Percentiles rank a stretch among this genome's conserved stretches.
These are phyloP conservation scores for Clangula hyemalis DNA, from an alignment of 2,797 vertebrate species.

Conservation along the genomic window DNA sequence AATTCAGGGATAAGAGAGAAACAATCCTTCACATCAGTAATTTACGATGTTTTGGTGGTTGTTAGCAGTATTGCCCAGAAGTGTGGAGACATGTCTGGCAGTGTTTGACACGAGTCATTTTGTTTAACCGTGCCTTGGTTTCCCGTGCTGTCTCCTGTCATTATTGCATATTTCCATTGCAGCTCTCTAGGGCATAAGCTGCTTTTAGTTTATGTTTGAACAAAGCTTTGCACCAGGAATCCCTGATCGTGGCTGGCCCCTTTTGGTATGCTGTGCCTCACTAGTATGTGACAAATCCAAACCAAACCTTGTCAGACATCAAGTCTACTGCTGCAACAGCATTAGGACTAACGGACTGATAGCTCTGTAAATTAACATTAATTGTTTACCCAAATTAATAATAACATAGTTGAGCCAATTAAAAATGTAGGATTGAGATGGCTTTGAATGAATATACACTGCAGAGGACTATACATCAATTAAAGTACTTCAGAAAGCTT, in stretches of 20 bases:
- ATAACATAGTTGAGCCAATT: not conserved
- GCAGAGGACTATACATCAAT: not conserved
- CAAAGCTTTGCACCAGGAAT: not conserved
- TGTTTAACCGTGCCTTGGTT: not conserved
- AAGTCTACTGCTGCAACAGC: not conserved
- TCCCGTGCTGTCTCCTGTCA: not conserved
- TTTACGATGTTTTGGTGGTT: rapidly evolving
- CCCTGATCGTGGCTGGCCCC: rapidly evolving
- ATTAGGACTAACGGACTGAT: not conserved
- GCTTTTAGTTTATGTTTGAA: not conserved
- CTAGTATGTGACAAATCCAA: not conserved
- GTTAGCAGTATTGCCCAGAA: not conserved
- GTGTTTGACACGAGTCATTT: rapidly evolving
- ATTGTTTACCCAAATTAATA: slow-evolving; percentile 13
- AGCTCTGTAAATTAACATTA: not conserved
- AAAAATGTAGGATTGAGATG: slow-evolving; percentile 6
- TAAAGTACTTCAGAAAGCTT: slow-evolving; percentile 19
- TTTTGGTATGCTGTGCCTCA: not conserved
- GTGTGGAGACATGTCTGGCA: not conserved
- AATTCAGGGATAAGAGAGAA: not conserved
- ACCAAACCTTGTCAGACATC: not conserved
- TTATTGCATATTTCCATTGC: not conserved
- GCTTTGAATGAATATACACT: not conserved
- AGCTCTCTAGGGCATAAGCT: not conserved
- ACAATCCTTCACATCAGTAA: not conserved